Evolutionary conservation across 2,888 invertebrate genomes (phyloP).

Genomic region (Lochmaea capreae): DNA sequence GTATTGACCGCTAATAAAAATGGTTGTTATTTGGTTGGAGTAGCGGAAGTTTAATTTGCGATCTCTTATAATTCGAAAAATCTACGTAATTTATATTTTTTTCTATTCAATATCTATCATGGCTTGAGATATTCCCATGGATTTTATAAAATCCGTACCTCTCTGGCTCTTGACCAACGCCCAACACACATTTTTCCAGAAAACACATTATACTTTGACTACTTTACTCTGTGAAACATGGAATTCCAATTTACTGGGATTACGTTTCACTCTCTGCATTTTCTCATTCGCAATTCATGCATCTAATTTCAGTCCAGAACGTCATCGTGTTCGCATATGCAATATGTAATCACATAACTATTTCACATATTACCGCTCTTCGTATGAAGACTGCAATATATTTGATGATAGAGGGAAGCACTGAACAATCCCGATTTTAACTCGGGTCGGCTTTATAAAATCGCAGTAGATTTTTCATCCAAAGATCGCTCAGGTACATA

Average conservation of each 20-base stretch:
- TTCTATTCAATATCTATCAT: too few relatives aligned
- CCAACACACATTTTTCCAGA: neutral
- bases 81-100: too few relatives aligned
- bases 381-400: constrained; percentile 4
- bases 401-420: constrained; percentile 9
- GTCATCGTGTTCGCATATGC: neutral
- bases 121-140: too few relatives aligned
- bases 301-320: constrained; percentile 15
- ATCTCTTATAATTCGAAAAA: too few relatives aligned
- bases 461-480: neutral
- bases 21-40: too few relatives aligned
- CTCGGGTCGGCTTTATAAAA: constrained; percentile 4
- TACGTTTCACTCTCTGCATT: neutral
- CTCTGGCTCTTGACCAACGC: too few relatives aligned
- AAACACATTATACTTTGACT: neutral
- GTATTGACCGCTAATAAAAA: too few relatives aligned
- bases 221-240: neutral
- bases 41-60: too few relatives aligned
- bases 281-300: constrained; percentile 9
- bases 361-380: constrained; percentile 17
- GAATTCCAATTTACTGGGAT: neutral
- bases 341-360: constrained; percentile 13
- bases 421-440: constrained; percentile 16
- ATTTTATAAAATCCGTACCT: too few relatives aligned
- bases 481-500: neutral